phyloP scores from a whole-genome alignment of 2,888 invertebrate genomes.

The Hedya salicella region DNA sequence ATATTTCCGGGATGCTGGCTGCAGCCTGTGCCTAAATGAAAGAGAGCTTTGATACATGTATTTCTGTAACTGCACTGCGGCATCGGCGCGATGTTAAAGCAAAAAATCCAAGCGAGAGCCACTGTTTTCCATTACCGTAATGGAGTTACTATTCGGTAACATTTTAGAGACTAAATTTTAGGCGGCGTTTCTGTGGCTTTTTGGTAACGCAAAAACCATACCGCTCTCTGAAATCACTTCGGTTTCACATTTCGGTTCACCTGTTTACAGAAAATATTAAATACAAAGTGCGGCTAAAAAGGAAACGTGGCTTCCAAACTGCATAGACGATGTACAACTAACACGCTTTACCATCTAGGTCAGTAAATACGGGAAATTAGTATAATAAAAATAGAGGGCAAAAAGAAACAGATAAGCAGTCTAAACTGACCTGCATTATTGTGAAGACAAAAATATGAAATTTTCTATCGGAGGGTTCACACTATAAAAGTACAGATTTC shows the following conservation, averaged over 20 bases:
- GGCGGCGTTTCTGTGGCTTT: constrained; percentile 44
- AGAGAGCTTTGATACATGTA: constrained; percentile 78
- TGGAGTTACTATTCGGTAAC: constrained; percentile 74
- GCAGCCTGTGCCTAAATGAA: constrained; percentile 71
- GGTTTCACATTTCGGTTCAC: constrained; percentile 30
- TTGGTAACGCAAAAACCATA: constrained; percentile 38
- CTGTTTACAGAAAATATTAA: constrained; percentile 6
- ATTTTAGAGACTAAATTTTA: constrained; percentile 68
- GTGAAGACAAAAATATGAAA: too few species aligned
- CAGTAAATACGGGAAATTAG: not conserved
- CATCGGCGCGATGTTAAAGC: constrained; percentile 65
- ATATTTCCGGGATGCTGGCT: constrained; percentile 66
- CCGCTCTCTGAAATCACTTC: constrained; percentile 34
- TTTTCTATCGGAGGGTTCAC: too few species aligned
- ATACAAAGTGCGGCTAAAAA: not conserved
- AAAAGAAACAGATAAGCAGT: too few species aligned
- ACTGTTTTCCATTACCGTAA: constrained; percentile 81
- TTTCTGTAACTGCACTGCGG: constrained; percentile 79
- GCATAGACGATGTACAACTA: not conserved
- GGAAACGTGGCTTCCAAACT: constrained; percentile 3
- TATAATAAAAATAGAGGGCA: too few species aligned
- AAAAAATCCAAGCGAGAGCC: constrained; percentile 68
- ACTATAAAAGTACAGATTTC: too few species aligned
- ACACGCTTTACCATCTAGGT: not conserved
- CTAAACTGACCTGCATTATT: too few species aligned